phyloP scores from a whole-genome alignment of 2,797 vertebrate species.

The Characodon lateralis region DNA sequence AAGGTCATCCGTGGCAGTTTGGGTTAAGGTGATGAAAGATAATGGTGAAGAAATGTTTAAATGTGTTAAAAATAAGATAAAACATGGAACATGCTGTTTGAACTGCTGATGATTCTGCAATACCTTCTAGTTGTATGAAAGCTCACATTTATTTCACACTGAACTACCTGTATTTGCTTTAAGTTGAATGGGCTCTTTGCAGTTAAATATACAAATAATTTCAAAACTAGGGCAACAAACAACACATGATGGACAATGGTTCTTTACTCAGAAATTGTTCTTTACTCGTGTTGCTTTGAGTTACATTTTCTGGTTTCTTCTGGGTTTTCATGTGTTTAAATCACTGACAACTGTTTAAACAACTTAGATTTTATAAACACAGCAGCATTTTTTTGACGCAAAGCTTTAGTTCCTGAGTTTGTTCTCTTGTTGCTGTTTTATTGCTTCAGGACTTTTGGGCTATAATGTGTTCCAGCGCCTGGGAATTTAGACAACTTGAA shows the following conservation, averaged over 20 bases:
- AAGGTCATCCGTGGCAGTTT: neutral
- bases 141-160: neutral
- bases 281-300: neutral
- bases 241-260: neutral
- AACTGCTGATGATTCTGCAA: neutral
- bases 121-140: neutral
- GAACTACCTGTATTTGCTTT: neutral
- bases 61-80: neutral
- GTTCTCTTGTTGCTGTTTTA: neutral
- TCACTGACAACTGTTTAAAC: neutral
- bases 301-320: neutral
- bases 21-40: neutral
- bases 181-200: neutral
- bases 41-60: neutral
- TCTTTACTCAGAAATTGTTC: neutral
- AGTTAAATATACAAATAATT: neutral
- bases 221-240: neutral
- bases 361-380: neutral
- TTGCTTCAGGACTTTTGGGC: neutral
- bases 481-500: neutral
- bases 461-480: neutral
- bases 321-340: neutral
- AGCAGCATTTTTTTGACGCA: neutral
- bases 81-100: neutral
- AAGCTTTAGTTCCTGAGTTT: neutral